Base-by-base conservation (phyloP, 2,113 vertebrate genomes). In the Heterotilapia buettikoferi region DNA sequence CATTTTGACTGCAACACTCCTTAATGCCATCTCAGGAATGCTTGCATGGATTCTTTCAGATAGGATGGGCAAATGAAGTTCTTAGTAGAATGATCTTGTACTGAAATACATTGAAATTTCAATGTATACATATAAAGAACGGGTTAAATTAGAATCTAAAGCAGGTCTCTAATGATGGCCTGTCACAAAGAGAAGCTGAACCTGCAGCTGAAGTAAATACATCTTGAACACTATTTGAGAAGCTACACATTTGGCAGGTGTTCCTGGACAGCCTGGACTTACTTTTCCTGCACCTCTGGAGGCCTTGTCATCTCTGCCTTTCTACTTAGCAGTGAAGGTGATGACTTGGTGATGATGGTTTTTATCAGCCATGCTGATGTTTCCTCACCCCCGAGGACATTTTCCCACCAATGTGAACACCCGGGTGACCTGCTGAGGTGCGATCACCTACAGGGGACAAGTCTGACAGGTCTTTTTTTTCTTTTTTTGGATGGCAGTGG, bases 391-490 rank as follows among this genome's bases (percentile, higher is more conserved):
- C 87, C 1, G 18, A 8, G 61, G 93, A 76, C 71, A 29, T 84
- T 92, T 92, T 90, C 76, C 83, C 90, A 91, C 79, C 14, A 73
- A 24, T 29, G 81, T 8, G 53, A 73, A 87, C 86, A 87, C 88
- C 85, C 13, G 9, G 61, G 52, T 43, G 85, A 88, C 85, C 85
- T 18, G 56, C 85, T 56, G 89, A 85, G 85, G 85, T 68, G 90
- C 2, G 9, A 89, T 50, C 71, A 53, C 76, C 89, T 29, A 2
- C 84, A 71, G 85, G 52, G 19, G 38, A 78, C 7, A 43, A 33
- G 83, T 85, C 85, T 80, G 82, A 21, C 88, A 40, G 79, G 1
- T 80, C 71, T 33, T 52, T 84, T 78, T 85, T 63, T 3, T 0
- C 0, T 53, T 53, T 11, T 33, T 59, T 38, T 53, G n/a, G 21